These are phyloP conservation scores for Mya arenaria DNA, from an alignment of 1,140 invertebrate genomes.

Conservation along the genomic window DNA sequence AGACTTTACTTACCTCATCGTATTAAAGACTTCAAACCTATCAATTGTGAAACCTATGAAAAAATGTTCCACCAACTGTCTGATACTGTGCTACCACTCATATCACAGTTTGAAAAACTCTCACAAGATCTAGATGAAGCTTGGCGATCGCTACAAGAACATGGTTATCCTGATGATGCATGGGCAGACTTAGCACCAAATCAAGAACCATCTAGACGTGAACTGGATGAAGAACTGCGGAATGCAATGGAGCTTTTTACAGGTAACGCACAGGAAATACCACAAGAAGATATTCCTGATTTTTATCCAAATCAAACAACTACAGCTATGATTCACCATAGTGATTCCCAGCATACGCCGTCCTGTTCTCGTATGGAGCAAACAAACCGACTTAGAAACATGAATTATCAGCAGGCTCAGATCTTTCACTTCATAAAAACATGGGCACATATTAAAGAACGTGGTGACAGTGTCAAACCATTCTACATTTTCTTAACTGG, in stretches of 20 bases:
- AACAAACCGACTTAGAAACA: constrained; percentile 12
- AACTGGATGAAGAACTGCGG: neutral
- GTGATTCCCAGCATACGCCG: neutral
- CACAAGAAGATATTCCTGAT: neutral
- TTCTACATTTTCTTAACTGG: constrained; percentile 32
- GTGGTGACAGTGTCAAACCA: neutral
- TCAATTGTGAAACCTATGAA: neutral
- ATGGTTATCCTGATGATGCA: neutral
- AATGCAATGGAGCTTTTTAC: neutral
- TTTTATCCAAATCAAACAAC: neutral
- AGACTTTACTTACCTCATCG: constrained; percentile 10
- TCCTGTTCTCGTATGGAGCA: neutral
- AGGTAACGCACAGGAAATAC: neutral
- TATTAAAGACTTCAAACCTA: neutral
- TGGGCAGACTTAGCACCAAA: constrained; percentile 12
- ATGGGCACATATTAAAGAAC: neutral
- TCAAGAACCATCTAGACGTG: neutral
- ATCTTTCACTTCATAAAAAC: neutral
- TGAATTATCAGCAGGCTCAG: constrained; percentile 1
- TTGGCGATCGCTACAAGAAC: neutral
- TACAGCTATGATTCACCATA: neutral
- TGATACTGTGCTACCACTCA: neutral
- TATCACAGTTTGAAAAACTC: constrained; percentile 6
- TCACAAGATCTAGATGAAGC: constrained; percentile 3
- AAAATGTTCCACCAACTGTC: neutral